These are phyloP conservation scores for Myocastor coypus DNA, from an alignment of 2,113 vertebrate species.

Conservation along the genomic window DNA sequence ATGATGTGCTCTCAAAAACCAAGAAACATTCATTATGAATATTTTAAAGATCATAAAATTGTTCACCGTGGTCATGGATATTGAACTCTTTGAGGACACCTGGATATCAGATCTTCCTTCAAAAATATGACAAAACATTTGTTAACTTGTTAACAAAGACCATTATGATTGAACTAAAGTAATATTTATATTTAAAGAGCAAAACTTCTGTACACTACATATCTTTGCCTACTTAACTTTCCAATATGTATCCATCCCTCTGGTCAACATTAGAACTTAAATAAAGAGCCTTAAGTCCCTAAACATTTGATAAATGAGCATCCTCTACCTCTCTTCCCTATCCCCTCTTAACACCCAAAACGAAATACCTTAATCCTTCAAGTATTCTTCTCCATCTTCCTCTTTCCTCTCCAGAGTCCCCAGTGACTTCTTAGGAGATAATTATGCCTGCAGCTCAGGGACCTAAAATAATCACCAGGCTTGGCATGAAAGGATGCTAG, in stretches of 20 bases:
- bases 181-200: neutral
- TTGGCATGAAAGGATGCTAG: slow-evolving; percentile 89
- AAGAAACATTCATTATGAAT: rapidly evolving
- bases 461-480: slow-evolving; percentile 88
- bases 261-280: neutral
- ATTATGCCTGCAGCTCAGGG: slow-evolving; percentile 69
- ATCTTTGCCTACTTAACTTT: neutral
- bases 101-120: slow-evolving; percentile 3
- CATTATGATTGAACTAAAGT: neutral
- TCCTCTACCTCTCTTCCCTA: neutral
- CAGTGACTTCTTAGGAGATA: slow-evolving; percentile 58
- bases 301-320: neutral
- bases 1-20: neutral
- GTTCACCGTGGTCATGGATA: neutral
- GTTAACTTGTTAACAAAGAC: neutral
- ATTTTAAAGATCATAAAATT: neutral
- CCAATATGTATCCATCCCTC: neutral
- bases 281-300: neutral
- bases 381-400: neutral
- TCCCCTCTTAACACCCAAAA: neutral
- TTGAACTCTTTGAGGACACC: neutral
- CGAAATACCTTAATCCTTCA: neutral
- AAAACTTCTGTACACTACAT: neutral
- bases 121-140: neutral
- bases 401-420: slow-evolving; percentile 34